Conservation (phyloP, 2,113 vertebrate species). For the Brienomyrus longianalis region DNA sequence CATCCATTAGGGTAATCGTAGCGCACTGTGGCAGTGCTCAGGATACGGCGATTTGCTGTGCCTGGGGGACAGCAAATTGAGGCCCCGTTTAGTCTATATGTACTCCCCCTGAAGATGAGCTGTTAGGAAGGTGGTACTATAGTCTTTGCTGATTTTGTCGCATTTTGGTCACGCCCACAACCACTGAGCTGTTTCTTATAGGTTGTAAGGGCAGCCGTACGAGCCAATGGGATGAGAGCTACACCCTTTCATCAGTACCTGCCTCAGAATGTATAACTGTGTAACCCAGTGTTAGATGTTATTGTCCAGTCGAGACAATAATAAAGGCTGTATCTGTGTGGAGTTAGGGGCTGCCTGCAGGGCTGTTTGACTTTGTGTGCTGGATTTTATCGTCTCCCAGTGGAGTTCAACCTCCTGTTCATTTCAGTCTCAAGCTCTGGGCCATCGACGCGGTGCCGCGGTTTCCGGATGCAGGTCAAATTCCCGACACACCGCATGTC, state of each 20-base stretch:
- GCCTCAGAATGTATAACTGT: background rate
- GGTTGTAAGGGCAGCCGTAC: background rate
- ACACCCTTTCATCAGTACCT: background rate
- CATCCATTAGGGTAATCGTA: conserved; percentile 1
- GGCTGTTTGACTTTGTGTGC: background rate
- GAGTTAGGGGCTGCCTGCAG: background rate
- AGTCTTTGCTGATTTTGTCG: background rate
- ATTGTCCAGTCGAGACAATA: background rate
- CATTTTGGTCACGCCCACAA: background rate
- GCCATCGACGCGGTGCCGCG: background rate
- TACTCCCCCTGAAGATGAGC: background rate
- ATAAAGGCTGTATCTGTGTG: background rate
- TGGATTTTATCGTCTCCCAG: background rate
- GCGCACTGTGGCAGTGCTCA: background rate
- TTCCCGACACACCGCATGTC: background rate
- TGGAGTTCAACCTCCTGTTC: background rate
- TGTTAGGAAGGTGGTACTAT: background rate
- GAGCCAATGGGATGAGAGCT: background rate
- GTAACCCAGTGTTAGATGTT: background rate
- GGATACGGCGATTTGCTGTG: background rate
- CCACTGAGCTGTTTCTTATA: background rate
- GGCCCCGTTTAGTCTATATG: background rate
- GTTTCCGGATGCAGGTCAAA: background rate
- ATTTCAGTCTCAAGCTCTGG: background rate
- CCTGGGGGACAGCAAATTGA: background rate